Percentiles rank a stretch among this genome's conserved stretches.
These are phyloP conservation scores for Premnoplex brunnescens DNA, from an alignment of 2,797 vertebrate species.

Conservation along the genomic window DNA sequence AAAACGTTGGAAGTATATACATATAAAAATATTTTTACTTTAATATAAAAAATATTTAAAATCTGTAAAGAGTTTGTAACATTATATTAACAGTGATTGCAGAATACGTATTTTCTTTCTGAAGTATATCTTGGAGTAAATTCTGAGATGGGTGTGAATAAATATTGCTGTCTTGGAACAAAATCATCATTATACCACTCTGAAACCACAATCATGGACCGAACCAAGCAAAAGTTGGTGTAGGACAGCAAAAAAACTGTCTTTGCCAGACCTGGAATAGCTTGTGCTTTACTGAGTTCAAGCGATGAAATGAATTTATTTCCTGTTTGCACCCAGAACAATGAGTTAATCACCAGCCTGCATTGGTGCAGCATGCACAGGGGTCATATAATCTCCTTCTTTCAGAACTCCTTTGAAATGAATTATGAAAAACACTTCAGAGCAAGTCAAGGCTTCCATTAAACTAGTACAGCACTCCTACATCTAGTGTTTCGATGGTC, in stretches of 20 bases:
- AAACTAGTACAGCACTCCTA: neutral
- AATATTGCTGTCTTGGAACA: neutral
- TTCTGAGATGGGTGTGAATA: neutral
- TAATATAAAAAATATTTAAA: too few relatives aligned
- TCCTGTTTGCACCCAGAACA: neutral
- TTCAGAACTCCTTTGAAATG: neutral
- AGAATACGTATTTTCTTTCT: neutral
- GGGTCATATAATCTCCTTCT: neutral
- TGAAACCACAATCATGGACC: neutral
- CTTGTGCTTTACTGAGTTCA: neutral
- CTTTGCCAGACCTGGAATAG: neutral
- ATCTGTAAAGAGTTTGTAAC: neutral
- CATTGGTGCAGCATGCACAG: neutral
- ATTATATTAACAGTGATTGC: neutral
- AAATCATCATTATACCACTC: neutral
- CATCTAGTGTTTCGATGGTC: fast-evolving
- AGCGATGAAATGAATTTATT: neutral
- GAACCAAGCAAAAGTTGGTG: neutral
- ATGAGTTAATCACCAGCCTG: neutral
- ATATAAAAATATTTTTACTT: too few relatives aligned
- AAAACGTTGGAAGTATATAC: too few relatives aligned
- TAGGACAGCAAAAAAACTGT: neutral
- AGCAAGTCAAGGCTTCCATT: neutral
- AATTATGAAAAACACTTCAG: neutral
- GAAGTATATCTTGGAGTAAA: neutral